Conservation (phyloP, 2,113 vertebrate species). For the Syngnathoides biaculeatus region DNA sequence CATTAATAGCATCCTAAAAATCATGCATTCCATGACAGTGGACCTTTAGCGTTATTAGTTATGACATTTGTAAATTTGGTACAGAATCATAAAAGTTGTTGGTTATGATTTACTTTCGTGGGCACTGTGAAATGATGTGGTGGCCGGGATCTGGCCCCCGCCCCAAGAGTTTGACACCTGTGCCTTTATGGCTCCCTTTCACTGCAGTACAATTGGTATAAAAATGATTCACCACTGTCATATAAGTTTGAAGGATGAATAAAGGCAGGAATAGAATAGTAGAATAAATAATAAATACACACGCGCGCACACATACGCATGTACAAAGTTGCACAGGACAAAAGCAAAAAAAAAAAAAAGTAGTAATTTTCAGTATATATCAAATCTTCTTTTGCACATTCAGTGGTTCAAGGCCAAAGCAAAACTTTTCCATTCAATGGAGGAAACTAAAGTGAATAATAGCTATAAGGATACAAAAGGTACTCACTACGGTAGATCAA, state of each 20-base stretch:
- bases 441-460: background rate
- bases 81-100: too few relatives aligned
- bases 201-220: background rate
- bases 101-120: too few relatives aligned
- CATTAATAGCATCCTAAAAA: too few relatives aligned
- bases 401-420: background rate
- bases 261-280: background rate
- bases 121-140: too few relatives aligned
- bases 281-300: background rate
- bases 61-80: too few relatives aligned
- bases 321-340: too few relatives aligned
- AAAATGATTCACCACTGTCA: background rate
- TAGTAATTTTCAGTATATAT: background rate
- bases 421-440: background rate
- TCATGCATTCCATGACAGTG: too few relatives aligned
- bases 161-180: too few relatives aligned
- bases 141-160: too few relatives aligned
- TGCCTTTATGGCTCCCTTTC: background rate
- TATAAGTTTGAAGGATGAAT: background rate
- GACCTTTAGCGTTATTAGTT: too few relatives aligned
- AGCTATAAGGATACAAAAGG: background rate
- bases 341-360: background rate
- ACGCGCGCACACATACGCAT: background rate
- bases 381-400: background rate
- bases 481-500: background rate